These are phyloP conservation scores for Myodes glareolus DNA, from an alignment of 2,113 vertebrate genomes.

Conservation along the genomic window DNA sequence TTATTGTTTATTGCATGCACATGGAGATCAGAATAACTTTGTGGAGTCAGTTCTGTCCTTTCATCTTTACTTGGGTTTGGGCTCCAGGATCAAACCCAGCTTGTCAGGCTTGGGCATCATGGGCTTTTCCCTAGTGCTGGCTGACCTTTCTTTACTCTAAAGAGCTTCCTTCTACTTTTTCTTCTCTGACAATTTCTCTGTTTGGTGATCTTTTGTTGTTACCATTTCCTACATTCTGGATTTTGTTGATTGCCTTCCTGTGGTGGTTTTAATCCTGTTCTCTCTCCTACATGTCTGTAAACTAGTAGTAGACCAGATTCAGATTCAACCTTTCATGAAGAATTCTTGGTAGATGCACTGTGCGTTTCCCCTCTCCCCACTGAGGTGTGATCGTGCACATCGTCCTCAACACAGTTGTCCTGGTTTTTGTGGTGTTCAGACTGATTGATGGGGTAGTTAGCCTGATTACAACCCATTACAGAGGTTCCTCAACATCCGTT, in stretches of 20 bases:
- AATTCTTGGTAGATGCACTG: background rate
- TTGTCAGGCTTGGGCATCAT: no score
- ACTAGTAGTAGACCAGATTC: conserved; percentile 37
- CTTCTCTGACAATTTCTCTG: conserved; percentile 30
- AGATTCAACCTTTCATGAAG: conserved; percentile 31
- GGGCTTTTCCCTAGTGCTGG: background rate
- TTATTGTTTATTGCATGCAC: background rate
- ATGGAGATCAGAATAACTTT: background rate
- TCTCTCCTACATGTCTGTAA: conserved; percentile 41
- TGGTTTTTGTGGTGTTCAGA: conserved; percentile 15
- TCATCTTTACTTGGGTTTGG: background rate
- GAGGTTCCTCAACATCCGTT: background rate
- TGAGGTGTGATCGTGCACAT: background rate
- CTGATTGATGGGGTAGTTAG: conserved; percentile 39
- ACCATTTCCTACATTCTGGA: background rate
- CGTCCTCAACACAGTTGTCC: background rate
- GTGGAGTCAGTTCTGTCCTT: background rate
- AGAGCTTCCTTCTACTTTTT: background rate
- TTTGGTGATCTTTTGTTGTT: background rate
- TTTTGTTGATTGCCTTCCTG: background rate
- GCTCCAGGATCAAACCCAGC: background rate
- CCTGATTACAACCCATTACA: conserved; percentile 24
- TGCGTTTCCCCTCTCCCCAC: background rate
- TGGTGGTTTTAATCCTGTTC: conserved; percentile 9
- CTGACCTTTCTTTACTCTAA: background rate